phyloP scores from a whole-genome alignment of 35 echinoderm and acorn worm species.

The Hemicentrotus pulcherrimus region DNA sequence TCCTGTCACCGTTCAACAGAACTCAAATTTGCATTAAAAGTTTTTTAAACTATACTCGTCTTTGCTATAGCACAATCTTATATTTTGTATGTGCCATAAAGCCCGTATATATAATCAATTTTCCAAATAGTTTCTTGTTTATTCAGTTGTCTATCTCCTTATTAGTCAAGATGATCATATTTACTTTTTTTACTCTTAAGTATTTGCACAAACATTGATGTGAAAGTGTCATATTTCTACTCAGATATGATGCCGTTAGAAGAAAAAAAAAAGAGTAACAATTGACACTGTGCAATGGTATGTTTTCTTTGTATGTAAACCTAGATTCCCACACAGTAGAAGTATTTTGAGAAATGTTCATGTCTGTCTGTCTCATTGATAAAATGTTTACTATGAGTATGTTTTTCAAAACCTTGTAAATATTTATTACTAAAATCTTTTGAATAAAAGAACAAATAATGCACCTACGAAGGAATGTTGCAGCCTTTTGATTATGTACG shows the following conservation, averaged over 20 bases:
- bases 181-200: neutral
- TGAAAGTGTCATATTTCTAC: neutral
- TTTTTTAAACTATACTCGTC: neutral
- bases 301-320: neutral
- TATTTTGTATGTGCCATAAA: neutral
- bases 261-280: neutral
- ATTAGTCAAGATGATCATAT: neutral
- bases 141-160: neutral
- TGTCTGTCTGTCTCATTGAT: neutral
- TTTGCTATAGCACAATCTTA: neutral
- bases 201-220: neutral
- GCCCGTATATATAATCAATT: neutral
- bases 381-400: neutral
- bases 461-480: neutral
- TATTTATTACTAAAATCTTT: neutral
- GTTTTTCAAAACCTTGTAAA: slow-evolving; percentile 7
- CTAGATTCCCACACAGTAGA: neutral
- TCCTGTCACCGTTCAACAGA: no score
- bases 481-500: no score
- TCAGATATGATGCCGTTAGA: neutral
- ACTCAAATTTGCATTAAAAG: no score
- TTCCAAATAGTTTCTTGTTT: neutral
- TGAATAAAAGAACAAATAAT: neutral
- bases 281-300: neutral
- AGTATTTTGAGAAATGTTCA: neutral